A percentile compares a stretch with the other conserved stretches of the same genome.
Conservation (phyloP, 2,113 vertebrate genomes). For the Microtus montanus region DNA sequence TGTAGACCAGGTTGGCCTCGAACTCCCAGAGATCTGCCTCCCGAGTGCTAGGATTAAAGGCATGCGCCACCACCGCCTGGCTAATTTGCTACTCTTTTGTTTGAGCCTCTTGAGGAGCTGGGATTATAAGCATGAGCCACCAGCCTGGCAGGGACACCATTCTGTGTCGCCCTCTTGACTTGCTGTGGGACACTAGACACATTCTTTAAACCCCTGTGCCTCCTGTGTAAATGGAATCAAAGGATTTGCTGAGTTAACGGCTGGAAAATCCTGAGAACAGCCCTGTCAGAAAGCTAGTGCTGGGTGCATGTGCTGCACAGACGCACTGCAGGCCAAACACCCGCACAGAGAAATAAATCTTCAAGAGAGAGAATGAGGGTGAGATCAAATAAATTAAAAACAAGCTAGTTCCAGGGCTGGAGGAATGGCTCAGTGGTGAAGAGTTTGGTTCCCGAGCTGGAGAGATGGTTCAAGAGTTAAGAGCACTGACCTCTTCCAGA, state of each 20-base stretch:
- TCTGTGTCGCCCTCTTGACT: background rate
- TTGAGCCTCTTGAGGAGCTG: background rate
- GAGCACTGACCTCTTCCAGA: too few relatives aligned
- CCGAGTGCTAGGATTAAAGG: too few relatives aligned
- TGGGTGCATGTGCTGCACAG: background rate
- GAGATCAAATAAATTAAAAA: background rate
- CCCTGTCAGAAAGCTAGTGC: background rate
- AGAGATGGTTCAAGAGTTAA: too few relatives aligned
- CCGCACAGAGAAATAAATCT: background rate
- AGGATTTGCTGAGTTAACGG: background rate
- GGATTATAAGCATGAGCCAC: background rate
- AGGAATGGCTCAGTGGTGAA: background rate
- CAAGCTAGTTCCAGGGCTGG: background rate
- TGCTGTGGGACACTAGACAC: background rate
- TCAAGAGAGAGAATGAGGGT: background rate
- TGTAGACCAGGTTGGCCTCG: too few relatives aligned
- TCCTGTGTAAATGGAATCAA: background rate
- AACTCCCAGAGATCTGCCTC: too few relatives aligned
- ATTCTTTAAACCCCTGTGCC: background rate
- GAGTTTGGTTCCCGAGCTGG: background rate
- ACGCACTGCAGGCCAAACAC: too few relatives aligned
- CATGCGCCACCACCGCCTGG: too few relatives aligned
- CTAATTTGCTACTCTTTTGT: background rate
- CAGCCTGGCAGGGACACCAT: background rate
- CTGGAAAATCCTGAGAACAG: background rate